phyloP scores from a whole-genome alignment of 2,797 vertebrate genomes.

The Dryobates pubescens region DNA sequence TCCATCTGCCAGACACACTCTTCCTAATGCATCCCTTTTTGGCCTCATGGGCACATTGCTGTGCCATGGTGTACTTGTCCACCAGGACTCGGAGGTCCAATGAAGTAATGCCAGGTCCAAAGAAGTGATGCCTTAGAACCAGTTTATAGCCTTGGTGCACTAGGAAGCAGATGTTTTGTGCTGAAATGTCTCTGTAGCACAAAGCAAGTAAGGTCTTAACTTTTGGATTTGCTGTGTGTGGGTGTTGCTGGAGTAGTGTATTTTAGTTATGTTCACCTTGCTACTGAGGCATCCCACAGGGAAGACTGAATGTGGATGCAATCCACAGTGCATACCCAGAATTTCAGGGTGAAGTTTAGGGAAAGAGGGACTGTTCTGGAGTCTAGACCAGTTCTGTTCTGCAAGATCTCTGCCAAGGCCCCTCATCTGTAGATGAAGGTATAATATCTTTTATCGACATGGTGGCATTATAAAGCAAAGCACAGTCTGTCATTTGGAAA shows the following conservation, averaged over 20 bases:
- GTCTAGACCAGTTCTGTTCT: not conserved
- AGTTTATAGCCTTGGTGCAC: not conserved
- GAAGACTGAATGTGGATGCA: not conserved
- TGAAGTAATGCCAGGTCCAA: too few species aligned
- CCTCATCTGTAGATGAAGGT: not conserved
- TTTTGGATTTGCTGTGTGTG: not conserved
- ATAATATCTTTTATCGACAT: not conserved
- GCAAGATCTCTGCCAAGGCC: not conserved
- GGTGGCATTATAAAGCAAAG: not conserved
- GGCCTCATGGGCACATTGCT: too few species aligned
- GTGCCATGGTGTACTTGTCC: too few species aligned
- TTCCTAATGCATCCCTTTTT: too few species aligned
- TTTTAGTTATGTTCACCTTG: not conserved
- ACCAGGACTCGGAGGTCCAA: too few species aligned
- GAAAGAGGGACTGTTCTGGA: not conserved
- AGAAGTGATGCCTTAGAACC: not conserved
- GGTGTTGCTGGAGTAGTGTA: not conserved
- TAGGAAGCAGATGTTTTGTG: not conserved
- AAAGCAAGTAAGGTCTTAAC: not conserved
- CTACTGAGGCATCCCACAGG: not conserved
- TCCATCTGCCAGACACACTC: too few species aligned
- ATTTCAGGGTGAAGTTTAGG: not conserved
- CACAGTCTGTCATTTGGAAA: not conserved
- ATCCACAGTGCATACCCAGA: rapidly evolving
- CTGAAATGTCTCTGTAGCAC: not conserved